Evolutionary conservation across 2,113 vertebrate genomes (phyloP), one percentile per base, ranked within the genome.

Genomic region (Heterocephalus glaber): DNA sequence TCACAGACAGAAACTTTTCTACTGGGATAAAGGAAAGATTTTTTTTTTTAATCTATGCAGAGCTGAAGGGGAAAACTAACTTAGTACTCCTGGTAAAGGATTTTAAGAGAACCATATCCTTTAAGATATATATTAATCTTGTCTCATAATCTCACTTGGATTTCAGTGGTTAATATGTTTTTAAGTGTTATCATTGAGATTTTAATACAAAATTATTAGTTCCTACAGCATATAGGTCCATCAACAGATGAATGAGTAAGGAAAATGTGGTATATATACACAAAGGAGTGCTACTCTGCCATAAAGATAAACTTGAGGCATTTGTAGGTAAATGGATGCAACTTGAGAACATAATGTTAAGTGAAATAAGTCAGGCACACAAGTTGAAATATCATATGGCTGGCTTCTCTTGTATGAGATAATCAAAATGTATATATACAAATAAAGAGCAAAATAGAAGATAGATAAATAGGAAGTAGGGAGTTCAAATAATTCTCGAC

Each of bases 131-230:
- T 28, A 28, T 92, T 86, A 77, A 92, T 86, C 90, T 92, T 88
- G 16, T 74, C 61, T 84, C 35, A 6, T 70, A 82, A 83, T 86
- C 16, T 88, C 63, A 90, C 68, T 88, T 97, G 58, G 38, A 92
- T 63, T 88, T 92, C 63, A 92, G 26, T 94, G n/a, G 83, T 84
- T 80, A 84, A 30, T 80, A 72, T 20, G 52, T 95, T 84, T 63
- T 76, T 92, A 86, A 83, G 41, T 92, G 28, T 60, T 85, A 52
- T 54, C 79, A 79, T 60, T 94, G n/a, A 88, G 33, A 85, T 92
- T 94, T 92, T 95, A 94, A 97, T 58, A 91, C 68, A 95, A 97
- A 84, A 74, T 44, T 74, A 76, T 47, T 76, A 30, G 22, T 61
- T 77, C 26, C 26, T 76, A 17, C 14, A 30, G 14, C 28, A 4